Conservation (phyloP, 2,888 invertebrate genomes). For the Scrobipalpa costella region DNA sequence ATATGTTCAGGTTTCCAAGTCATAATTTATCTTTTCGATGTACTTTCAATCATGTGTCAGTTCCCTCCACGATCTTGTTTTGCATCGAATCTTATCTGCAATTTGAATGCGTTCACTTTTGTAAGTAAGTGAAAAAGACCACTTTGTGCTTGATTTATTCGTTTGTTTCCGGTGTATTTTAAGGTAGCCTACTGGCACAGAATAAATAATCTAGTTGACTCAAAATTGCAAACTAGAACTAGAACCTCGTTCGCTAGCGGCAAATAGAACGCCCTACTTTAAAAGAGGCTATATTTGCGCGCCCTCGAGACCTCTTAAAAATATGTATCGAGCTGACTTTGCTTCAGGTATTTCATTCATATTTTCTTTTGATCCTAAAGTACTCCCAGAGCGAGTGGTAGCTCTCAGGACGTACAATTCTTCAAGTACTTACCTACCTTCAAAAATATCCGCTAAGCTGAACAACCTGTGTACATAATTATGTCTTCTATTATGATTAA, state of each 20-base stretch:
- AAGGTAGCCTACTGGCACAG: not conserved
- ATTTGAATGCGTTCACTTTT: too few relatives aligned
- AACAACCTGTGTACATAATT: not conserved
- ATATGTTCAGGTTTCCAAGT: too few relatives aligned
- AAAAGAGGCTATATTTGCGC: not conserved
- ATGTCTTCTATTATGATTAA: not conserved
- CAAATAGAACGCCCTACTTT: not conserved
- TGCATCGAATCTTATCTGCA: too few relatives aligned
- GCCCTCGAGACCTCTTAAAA: not conserved
- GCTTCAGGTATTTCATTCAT: not conserved
- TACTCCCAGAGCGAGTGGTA: not conserved
- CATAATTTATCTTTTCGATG: too few relatives aligned
- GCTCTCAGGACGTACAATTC: not conserved
- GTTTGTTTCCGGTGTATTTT: not conserved
- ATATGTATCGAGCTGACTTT: not conserved
- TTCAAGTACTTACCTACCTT: not conserved
- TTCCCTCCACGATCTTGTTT: too few relatives aligned
- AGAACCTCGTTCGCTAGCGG: not conserved
- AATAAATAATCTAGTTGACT: not conserved
- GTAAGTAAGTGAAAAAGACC: too few relatives aligned
- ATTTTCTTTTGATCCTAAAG: constrained; percentile 1
- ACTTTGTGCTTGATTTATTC: not conserved
- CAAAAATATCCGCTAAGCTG: not conserved
- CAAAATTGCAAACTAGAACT: not conserved
- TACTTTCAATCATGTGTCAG: too few relatives aligned